phyloP scores from a whole-genome alignment of 2,888 invertebrate genomes.

The Choreutis nemorana region DNA sequence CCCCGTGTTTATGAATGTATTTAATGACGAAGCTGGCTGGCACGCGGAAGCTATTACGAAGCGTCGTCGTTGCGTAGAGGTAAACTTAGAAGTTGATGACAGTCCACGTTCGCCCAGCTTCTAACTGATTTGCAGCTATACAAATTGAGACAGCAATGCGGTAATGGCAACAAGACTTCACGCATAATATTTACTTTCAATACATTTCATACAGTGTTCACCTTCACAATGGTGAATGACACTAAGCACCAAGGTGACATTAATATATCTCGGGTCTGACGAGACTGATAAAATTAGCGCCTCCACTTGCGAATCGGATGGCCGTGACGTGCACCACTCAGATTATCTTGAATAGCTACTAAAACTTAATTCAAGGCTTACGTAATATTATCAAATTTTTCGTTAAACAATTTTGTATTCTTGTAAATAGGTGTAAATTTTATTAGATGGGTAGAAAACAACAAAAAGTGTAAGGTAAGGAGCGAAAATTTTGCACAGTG shows the following conservation, averaged over 20 bases:
- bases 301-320: conserved; percentile 21
- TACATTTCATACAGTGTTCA: conserved; percentile 17
- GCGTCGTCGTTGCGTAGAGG: conserved; percentile 24
- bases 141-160: conserved; percentile 19
- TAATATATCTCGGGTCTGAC: conserved; percentile 11
- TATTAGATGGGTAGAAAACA: no score
- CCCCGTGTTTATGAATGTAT: conserved; percentile 5
- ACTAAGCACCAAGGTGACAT: conserved; percentile 33
- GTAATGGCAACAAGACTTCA: conserved; percentile 13
- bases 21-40: conserved; percentile 10
- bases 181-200: conserved; percentile 5
- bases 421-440: no score
- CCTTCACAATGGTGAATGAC: conserved; percentile 23
- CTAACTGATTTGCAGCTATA: no score
- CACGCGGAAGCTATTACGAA: conserved; percentile 50
- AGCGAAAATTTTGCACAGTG: no score
- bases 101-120: conserved; percentile 27
- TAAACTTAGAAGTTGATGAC: conserved; percentile 14
- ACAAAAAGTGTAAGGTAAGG: no score
- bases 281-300: conserved; percentile 31
- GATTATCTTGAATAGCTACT: no score
- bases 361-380: no score
- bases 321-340: no score
- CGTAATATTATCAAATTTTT: no score
- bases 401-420: no score